Evolutionary conservation across 2,888 invertebrate species (phyloP).

Genomic region (Congeria kusceri): DNA sequence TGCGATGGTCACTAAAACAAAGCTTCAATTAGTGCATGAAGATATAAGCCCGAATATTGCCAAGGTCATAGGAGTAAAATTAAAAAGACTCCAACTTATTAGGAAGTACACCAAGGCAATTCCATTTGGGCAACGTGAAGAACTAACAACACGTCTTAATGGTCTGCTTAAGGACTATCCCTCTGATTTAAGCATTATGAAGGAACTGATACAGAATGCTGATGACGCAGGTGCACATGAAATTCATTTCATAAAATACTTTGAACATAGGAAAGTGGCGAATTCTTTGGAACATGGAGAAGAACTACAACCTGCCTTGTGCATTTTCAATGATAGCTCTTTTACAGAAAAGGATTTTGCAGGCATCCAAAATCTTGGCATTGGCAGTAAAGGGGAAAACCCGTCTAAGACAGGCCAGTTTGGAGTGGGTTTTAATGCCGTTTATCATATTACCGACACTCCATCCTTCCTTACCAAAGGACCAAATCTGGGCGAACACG

Average conservation of each 20-base stretch:
- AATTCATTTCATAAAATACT: constrained; percentile 80
- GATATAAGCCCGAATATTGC: constrained; percentile 69
- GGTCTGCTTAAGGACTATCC: constrained; percentile 80
- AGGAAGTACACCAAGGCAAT: constrained; percentile 24
- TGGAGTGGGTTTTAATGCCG: constrained; percentile 83
- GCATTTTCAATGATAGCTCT: constrained; percentile 79
- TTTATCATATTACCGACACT: constrained; percentile 83
- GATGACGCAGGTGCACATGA: constrained; percentile 82
- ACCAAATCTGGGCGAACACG: constrained; percentile 46
- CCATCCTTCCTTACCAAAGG: constrained; percentile 80
- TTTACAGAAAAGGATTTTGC: constrained; percentile 78
- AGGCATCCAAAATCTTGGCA: constrained; percentile 80
- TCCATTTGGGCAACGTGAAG: constrained; percentile 82
- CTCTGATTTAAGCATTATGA: constrained; percentile 79
- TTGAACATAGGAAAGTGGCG: constrained; percentile 36
- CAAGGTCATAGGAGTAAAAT: constrained; percentile 71
- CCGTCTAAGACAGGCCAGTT: constrained; percentile 81
- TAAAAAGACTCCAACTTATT: constrained; percentile 31
- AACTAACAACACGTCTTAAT: constrained; percentile 77
- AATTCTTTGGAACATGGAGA: too few relatives aligned
- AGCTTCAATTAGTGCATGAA: constrained; percentile 59
- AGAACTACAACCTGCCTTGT: constrained; percentile 12
- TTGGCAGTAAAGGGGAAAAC: constrained; percentile 79
- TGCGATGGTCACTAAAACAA: constrained; percentile 63
- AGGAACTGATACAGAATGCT: constrained; percentile 83